Evolutionary conservation across 1,140 invertebrate species (phyloP).

Genomic region (Neodiprion virginianus): DNA sequence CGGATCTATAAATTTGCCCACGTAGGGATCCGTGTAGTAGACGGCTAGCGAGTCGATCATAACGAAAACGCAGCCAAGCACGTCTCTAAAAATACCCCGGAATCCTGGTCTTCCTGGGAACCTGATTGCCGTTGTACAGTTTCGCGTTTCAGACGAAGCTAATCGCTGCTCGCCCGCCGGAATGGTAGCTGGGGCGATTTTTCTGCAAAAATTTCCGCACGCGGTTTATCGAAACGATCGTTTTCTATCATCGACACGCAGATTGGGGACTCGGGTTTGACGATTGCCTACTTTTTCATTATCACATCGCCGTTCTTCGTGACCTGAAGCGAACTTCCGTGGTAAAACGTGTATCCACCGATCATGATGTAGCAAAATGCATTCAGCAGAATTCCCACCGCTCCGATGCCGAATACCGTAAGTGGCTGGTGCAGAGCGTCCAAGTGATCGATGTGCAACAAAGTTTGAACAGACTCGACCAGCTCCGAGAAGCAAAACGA

Average conservation of each 20-base stretch:
- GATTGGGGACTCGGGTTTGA: neutral
- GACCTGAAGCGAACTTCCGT: slow-evolving; percentile 75
- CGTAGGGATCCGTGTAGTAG: slow-evolving; percentile 65
- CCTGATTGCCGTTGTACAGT: slow-evolving; percentile 43
- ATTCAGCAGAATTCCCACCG: slow-evolving; percentile 73
- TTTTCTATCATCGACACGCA: neutral
- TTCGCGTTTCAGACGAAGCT: slow-evolving; percentile 48
- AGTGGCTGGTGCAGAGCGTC: slow-evolving; percentile 74
- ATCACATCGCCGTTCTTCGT: slow-evolving; percentile 71
- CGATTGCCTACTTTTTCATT: slow-evolving; percentile 56
- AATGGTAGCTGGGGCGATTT: slow-evolving; percentile 59
- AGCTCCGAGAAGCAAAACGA: slow-evolving; percentile 84
- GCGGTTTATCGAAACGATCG: neutral
- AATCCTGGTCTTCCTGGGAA: slow-evolving; percentile 55
- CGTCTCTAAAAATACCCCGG: slow-evolving; percentile 69
- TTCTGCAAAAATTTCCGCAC: slow-evolving; percentile 34
- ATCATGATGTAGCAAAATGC: slow-evolving; percentile 76
- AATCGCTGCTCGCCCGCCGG: slow-evolving; percentile 59
- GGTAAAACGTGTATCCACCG: slow-evolving; percentile 81
- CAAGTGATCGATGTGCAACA: slow-evolving; percentile 78
- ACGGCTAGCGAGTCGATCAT: slow-evolving; percentile 72
- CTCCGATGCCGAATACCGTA: slow-evolving; percentile 70
- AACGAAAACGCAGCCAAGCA: slow-evolving; percentile 72
- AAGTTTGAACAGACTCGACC: slow-evolving; percentile 81
- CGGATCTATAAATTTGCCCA: slow-evolving; percentile 79